Base-by-base conservation (phyloP, 2,888 invertebrate species). In the Gonocerus acuteangulatus region DNA sequence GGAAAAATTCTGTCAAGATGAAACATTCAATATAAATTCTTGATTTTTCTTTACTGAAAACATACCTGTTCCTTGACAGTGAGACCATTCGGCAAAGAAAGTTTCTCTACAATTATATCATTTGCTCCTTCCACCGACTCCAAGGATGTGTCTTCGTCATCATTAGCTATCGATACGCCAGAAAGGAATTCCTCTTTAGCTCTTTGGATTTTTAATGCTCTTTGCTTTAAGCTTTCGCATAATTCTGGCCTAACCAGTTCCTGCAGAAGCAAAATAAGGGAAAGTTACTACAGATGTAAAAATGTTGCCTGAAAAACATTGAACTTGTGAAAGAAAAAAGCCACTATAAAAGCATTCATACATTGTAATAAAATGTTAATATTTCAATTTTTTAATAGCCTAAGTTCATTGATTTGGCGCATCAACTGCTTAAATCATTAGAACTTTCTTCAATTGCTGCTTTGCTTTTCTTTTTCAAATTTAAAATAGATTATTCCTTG, bases 131-230 rank as follows among this genome's bases (percentile, higher is more conserved):
- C 51, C 2, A 19, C 34, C 1, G 34, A 18, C 19, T 51, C 51
- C 7, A 9, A 2, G 1, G 3, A 1, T 34, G 18, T 16, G 11
- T 51, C 51, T 36, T 36, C 51, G 11, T 9, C 27, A 27, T 27
- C 9, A 6, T 27, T 9, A 27, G 4, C 9, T 6, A 6, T 27
- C 9, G 27, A 42, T 2, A 19, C 45, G 27, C 59, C 62, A 21
- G 27, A 52, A 1, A 65, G 34, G 18, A 89, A 89, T 67, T 82
- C 83, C 68, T 88, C 86, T 69, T 86, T 84, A 0, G 89, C 88
- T 62, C 79, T 81, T 67, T 82, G 79, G 9, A 87, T 74, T 65
- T 80, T 82, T n/a, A 79, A 76, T 0, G 84, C 82, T 67, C 77
- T 78, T 67, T 74, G 74, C 68, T 52, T 60, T 18, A 65, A 49